These are phyloP conservation scores for Parapsyche elsis DNA, from an alignment of 1,140 invertebrate species.

Conservation along the genomic window DNA sequence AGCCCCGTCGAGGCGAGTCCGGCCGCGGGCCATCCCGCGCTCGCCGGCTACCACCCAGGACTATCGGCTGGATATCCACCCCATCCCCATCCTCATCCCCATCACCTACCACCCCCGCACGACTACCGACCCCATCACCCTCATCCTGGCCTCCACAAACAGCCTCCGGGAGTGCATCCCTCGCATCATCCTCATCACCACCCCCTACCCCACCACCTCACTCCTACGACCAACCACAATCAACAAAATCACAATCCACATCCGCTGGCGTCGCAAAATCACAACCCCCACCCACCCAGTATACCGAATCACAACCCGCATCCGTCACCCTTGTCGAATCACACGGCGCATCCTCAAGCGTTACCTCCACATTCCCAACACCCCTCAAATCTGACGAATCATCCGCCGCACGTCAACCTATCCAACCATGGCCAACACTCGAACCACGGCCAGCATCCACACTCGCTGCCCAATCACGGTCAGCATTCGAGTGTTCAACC, in stretches of 20 bases:
- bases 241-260: slow-evolving; percentile 39
- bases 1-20: slow-evolving; percentile 36
- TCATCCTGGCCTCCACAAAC: slow-evolving; percentile 51
- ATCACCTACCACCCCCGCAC: slow-evolving; percentile 46
- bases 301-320: slow-evolving; percentile 67
- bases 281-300: slow-evolving; percentile 63
- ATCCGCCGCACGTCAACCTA: slow-evolving; percentile 18
- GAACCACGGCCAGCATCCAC: slow-evolving; percentile 34
- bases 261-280: slow-evolving; percentile 37
- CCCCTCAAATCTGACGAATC: slow-evolving; percentile 42
- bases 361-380: slow-evolving; percentile 56
- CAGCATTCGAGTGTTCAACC: slow-evolving; percentile 9
- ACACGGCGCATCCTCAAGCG: slow-evolving; percentile 53
- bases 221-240: slow-evolving; percentile 22
- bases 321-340: slow-evolving; percentile 67
- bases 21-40: slow-evolving; percentile 42
- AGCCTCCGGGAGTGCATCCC: slow-evolving; percentile 47
- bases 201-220: slow-evolving; percentile 56
- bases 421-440: slow-evolving; percentile 39
- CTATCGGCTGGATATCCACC: slow-evolving; percentile 40
- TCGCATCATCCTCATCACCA: slow-evolving; percentile 62
- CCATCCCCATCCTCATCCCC: slow-evolving; percentile 32
- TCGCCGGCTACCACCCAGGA: slow-evolving; percentile 50
- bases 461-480: background rate
- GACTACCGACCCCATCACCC: slow-evolving; percentile 57